Base-by-base conservation (phyloP, 2,797 vertebrate species). In the Psittacula echo region DNA sequence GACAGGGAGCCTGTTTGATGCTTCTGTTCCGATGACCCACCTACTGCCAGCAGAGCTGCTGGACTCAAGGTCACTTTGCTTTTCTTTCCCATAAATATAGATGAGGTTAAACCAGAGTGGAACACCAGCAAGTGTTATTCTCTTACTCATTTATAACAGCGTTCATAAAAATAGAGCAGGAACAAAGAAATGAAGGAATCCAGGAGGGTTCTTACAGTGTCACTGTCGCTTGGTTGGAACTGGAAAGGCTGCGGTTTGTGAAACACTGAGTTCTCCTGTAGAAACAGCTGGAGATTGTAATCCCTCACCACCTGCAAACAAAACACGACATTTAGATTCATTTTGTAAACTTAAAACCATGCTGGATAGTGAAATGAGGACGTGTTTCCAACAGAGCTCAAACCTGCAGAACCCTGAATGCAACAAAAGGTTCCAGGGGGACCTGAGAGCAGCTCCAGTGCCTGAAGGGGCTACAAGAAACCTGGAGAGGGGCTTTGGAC, bases 141-240 rank as follows among this genome's bases (percentile, higher is more conserved):
- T 85, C 24, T 41, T 15, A 6, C 34, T 32, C 45, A 22, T 70
- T 87, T 87, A 6, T 10, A 71, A 37, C 30, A n/a, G 29, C 2
- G 5, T 37, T 29, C 67, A 84, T 56, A 80, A 67, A 92, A 82
- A 24, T 0, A 75, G 42, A 94, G 66, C 56, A 51, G 44, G 29
- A 48, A 10, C 18, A 66, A 95, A 41, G 5, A n/a, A 65, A 68
- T 26, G 32, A 86, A 37, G 45, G 91, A 62, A 61, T 34, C 41
- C 11, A 13, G 47, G 16, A 41, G 81, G 45, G 91, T 70, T 68
- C 99, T 99, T 97, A 99, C 99, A 91, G 97, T 98, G 98, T 99
- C 99, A 26, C 98, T 99, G 96, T 99, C 99, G 29, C 99, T 99
- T 3, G 99, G 99, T 95, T 99, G 99, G 97, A 99, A 99, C 98